Conservation (phyloP, 1,140 invertebrate genomes). For the Triops cancriformis region DNA sequence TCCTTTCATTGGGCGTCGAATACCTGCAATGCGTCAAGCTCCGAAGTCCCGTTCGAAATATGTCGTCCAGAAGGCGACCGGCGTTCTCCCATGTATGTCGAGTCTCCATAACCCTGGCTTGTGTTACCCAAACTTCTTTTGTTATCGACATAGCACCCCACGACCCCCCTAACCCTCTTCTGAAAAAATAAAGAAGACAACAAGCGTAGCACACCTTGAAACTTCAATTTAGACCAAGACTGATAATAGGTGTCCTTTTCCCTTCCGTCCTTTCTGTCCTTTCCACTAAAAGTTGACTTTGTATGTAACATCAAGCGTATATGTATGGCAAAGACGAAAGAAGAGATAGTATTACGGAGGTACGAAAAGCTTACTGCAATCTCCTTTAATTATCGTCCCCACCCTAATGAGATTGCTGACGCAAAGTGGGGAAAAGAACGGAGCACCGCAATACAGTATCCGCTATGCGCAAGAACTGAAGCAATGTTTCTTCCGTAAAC, state of each 20-base stretch:
- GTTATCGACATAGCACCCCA: neutral
- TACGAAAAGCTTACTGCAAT: neutral
- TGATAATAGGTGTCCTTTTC: neutral
- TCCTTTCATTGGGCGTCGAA: neutral
- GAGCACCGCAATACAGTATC: neutral
- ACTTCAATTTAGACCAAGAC: neutral
- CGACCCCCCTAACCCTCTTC: neutral
- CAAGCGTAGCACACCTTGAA: neutral
- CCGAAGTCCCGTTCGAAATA: constrained; percentile 2
- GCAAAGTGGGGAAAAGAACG: neutral
- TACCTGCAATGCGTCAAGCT: constrained; percentile 12
- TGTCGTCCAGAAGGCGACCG: constrained; percentile 11
- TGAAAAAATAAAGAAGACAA: neutral
- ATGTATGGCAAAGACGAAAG: neutral
- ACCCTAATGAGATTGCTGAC: neutral
- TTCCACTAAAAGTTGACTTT: neutral
- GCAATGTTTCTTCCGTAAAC: neutral
- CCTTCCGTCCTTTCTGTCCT: neutral
- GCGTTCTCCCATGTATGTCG: constrained; percentile 12
- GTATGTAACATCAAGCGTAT: neutral
- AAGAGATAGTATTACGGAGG: neutral
- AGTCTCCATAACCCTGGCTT: neutral
- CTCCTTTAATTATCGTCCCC: neutral
- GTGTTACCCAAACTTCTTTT: constrained; percentile 2
- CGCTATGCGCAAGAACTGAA: neutral